Evolutionary conservation across 1,140 invertebrate genomes (phyloP), one percentile per base, ranked within the genome.

Genomic region (Hyles vespertilio): DNA sequence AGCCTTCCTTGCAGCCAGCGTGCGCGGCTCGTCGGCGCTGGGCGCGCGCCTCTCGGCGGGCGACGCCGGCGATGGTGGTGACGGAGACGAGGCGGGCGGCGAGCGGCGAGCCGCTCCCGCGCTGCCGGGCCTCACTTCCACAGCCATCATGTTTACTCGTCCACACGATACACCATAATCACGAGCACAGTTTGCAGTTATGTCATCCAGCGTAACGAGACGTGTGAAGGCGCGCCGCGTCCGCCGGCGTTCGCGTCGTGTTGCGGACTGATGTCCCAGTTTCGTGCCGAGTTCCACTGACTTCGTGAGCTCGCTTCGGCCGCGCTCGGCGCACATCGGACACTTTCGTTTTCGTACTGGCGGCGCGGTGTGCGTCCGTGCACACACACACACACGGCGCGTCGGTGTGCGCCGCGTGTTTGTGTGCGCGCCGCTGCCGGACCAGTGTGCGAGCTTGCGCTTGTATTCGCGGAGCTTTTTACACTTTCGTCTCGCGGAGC

Each of bases 241-340:
- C 87, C 79, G 71, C 71, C 77, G 69, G 70, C 82, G 72, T 65
- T 77, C 79, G 77, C 84, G 76, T 79, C 79, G 67, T 72, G 71
- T 77, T 79, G 77, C 77, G 74, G 78, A 85, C 78, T 83, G 81
- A 86, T 87, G 84, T 87, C 83, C 87, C 78, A 83, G 77, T 86
- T 84, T 84, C 74, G 70, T 79, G 81, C 68, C 74, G 79, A 86
- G 81, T 88, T 89, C 88, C 74, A 89, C 87, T 89, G 86, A 90
- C 87, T 89, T 73, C 74, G 84, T 85, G 83, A 81, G 77, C 82
- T 74, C 74, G 77, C 74, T 73, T 89, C 89, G 87, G 86, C 69
- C 51, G 69, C 77, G 72, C 64, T 81, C 84, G 81, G 77, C 81
- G 65, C 50, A 69, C 74, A 67, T 87, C 84, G 84, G 79, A 69